Percentiles rank a stretch among this genome's conserved stretches.
Conservation (phyloP, 2,888 invertebrate genomes). For the Hydropsyche betteni region DNA sequence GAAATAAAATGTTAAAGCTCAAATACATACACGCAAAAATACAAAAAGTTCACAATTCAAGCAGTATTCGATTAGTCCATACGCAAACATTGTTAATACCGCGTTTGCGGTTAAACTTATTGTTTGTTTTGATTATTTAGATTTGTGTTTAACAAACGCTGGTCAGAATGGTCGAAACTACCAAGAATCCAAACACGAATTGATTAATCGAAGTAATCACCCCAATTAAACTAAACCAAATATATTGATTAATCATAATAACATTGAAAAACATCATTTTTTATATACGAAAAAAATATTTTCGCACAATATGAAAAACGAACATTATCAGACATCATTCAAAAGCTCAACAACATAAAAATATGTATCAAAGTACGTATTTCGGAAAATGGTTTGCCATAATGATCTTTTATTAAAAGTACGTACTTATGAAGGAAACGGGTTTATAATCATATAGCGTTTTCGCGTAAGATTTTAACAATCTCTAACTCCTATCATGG, state of each 20-base stretch:
- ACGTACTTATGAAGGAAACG: constrained; percentile 36
- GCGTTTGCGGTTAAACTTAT: neutral
- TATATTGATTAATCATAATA: no score
- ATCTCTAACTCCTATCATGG: no score
- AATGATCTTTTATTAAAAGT: constrained; percentile 31
- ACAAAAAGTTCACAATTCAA: no score
- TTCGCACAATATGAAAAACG: no score
- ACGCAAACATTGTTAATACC: neutral
- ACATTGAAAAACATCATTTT: no score
- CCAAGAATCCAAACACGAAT: constrained; percentile 4
- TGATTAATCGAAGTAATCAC: constrained; percentile 6
- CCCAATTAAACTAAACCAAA: neutral
- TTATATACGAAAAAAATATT: no score
- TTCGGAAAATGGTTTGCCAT: constrained; percentile 3
- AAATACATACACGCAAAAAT: no score
- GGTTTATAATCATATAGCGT: constrained; percentile 20
- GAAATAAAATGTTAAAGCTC: no score
- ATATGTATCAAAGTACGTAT: no score
- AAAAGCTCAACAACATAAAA: no score
- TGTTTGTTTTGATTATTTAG: neutral
- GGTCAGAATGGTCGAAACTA: neutral
- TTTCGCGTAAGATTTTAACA: neutral
- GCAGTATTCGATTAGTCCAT: neutral
- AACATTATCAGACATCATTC: no score
- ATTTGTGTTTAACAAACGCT: constrained; percentile 1